Percentiles rank a stretch among this genome's conserved stretches.
Evolutionary conservation across 2,113 vertebrate genomes (phyloP).

Genomic region (Tetrao urogallus): DNA sequence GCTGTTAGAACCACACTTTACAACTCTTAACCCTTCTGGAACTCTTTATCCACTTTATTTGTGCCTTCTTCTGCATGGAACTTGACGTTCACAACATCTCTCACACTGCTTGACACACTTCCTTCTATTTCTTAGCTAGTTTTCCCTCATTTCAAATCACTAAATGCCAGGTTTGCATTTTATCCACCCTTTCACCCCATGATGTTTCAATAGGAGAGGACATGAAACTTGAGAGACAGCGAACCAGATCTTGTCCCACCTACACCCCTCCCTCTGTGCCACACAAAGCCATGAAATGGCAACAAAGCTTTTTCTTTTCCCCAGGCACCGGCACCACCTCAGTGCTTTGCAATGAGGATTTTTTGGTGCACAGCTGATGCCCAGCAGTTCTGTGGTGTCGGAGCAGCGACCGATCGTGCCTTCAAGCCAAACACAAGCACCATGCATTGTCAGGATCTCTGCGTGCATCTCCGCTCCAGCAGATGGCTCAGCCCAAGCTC

Average conservation of each 20-base stretch:
- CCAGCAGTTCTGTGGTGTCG: neutral
- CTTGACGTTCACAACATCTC: neutral
- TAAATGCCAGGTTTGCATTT: neutral
- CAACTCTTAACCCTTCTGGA: neutral
- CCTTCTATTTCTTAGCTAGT: neutral
- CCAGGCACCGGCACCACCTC: neutral
- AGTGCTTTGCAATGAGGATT: neutral
- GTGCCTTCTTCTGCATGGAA: neutral
- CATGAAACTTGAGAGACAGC: fast-evolving
- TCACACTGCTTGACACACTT: neutral
- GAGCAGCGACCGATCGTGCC: fast-evolving
- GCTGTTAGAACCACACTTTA: neutral
- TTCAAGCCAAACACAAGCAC: fast-evolving
- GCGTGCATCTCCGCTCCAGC: fast-evolving
- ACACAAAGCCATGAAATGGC: neutral
- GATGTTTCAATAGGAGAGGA: neutral
- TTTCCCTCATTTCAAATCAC: neutral
- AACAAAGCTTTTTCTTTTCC: neutral
- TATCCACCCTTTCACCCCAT: neutral
- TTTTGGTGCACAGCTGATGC: neutral
- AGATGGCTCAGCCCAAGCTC: neutral
- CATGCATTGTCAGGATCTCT: neutral
- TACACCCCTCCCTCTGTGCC: neutral
- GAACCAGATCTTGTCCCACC: neutral
- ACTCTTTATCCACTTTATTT: neutral